Base-by-base conservation (phyloP, 2,888 invertebrate species). In the Caenorhabditis sinica region DNA sequence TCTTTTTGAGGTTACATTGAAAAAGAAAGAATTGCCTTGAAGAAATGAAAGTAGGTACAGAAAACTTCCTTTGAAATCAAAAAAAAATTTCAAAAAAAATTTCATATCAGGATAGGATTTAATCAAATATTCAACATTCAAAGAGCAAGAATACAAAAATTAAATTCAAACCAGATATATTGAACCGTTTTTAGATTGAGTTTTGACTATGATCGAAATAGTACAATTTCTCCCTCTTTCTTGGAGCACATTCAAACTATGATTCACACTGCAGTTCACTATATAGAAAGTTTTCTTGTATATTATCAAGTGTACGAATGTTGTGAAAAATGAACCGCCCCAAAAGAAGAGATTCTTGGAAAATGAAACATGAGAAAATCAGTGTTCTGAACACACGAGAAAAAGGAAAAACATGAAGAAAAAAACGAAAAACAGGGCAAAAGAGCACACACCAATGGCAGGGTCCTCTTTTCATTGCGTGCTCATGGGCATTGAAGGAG, bases 401-500 rank as follows among this genome's bases (percentile, higher is more conserved):
- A 51, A 61, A 17, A 51, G 43, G 33, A 40, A 53, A 17, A 60
- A 45, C 11, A 51, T 15, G 15, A 45, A 25, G n/a, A 61, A 36
- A 5, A 33, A 63, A 25, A 11, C 25, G n/a, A 65, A 65, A 65
- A 28, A 65, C 45, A 65, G 15, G 17, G 30, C 33, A 23, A 65
- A 66, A 36, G 58, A 73, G 81, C 74, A 75, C 66, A 74, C 68
- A 75, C 61, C 81, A 60, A 33, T 81, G 74, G 58, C 28, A 45
- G 25, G 23, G 65, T 65, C 28, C 45, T 60, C 69, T 8, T 20
- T 53, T 33, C 40, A 25, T 40, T 25, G 28, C 28, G 45, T 65
- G 65, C n/a, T 45, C 65, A 65, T 30, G 25, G 65, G 51, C 51
- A 51, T 23, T 20, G 20, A 20, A 28, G 15, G 23, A 15, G 60